A percentile compares a stretch with the other conserved stretches of the same genome.
phyloP scores from a whole-genome alignment of 35 echinoderm and acorn worm species.

The Strongylocentrotus purpuratus region DNA sequence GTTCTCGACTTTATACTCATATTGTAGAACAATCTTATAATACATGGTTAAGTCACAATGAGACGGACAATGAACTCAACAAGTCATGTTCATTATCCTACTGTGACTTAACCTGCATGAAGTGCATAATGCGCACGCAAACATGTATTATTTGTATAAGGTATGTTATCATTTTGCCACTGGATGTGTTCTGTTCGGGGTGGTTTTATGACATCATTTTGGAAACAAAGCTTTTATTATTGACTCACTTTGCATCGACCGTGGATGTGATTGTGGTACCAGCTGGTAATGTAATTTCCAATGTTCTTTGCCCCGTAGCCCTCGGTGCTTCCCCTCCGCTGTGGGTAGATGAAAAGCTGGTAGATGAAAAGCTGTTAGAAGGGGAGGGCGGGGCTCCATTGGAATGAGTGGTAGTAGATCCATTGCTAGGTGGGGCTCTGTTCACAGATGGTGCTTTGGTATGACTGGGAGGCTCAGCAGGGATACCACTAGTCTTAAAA shows the following conservation, averaged over 20 bases:
- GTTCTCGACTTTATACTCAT: too few relatives aligned
- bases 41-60: too few relatives aligned
- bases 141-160: too few relatives aligned
- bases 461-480: neutral
- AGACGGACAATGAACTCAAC: too few relatives aligned
- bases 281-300: slow-evolving; percentile 15
- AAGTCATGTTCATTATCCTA: too few relatives aligned
- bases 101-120: too few relatives aligned
- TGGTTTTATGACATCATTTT: too few relatives aligned
- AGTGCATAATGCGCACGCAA: too few relatives aligned
- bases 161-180: too few relatives aligned
- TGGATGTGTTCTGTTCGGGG: too few relatives aligned
- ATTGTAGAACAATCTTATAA: too few relatives aligned
- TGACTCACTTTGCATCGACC: slow-evolving; percentile 24
- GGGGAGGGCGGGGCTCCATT: slow-evolving; percentile 36
- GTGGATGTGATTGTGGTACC: neutral
- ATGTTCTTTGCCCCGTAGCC: neutral
- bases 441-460: neutral
- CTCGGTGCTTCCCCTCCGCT: slow-evolving; percentile 20
- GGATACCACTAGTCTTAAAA: slow-evolving; percentile 1
- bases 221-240: neutral
- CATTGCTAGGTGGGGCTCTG: slow-evolving; percentile 5
- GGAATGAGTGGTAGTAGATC: slow-evolving; percentile 8
- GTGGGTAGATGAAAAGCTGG: neutral
- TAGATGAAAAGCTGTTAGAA: neutral